Conservation (phyloP, 2,888 invertebrate genomes). For the Apantesis nais region DNA sequence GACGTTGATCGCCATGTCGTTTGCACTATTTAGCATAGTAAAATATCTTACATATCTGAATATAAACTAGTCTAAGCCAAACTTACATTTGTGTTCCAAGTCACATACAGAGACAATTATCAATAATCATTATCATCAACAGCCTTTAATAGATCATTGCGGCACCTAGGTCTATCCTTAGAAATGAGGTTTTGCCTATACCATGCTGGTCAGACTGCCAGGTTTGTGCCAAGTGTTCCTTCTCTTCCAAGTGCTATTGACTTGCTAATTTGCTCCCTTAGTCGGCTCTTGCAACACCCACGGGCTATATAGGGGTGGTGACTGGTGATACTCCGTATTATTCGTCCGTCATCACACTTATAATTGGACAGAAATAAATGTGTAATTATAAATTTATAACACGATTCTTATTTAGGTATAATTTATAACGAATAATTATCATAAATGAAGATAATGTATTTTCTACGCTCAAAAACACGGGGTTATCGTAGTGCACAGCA, state of each 20-base stretch:
- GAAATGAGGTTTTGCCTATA: neutral
- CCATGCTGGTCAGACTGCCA: too few relatives aligned
- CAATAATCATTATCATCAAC: neutral
- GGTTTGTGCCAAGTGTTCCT: too few relatives aligned
- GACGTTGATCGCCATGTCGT: too few relatives aligned
- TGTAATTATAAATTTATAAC: neutral
- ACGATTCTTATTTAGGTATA: neutral
- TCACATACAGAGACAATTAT: neutral
- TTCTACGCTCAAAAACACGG: conserved; percentile 12
- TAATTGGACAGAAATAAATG: neutral
- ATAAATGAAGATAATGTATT: conserved; percentile 10
- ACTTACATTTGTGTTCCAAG: neutral
- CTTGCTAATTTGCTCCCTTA: too few relatives aligned
- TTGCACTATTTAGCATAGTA: neutral
- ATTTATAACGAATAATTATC: neutral
- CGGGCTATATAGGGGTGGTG: too few relatives aligned
- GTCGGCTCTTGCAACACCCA: too few relatives aligned
- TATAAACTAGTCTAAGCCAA: neutral
- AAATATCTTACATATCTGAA: neutral
- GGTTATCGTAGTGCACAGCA: conserved; percentile 26
- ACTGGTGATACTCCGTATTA: too few relatives aligned
- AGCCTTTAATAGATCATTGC: neutral
- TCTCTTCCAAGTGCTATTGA: too few relatives aligned
- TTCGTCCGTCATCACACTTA: neutral
- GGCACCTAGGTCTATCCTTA: neutral